Evolutionary conservation across 1,140 invertebrate genomes (phyloP), one percentile per base, ranked within the genome.

Genomic region (Heliothis subflexa): DNA sequence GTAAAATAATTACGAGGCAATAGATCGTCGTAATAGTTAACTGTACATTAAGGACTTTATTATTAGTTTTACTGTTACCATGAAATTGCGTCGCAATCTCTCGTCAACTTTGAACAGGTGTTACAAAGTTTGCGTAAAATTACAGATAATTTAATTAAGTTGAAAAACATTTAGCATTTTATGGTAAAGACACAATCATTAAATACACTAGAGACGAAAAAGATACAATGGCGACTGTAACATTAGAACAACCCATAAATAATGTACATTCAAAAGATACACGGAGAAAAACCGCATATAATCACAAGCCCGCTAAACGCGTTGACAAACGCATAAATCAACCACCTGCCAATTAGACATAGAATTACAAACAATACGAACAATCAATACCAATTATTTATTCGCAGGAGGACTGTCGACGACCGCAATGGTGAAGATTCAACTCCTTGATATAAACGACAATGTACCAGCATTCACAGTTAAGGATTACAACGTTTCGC

Each of bases 381-480:
- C 92, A 93, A 93, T 93, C 91, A 92, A 79, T 81, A 93, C 91
- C 91, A 93, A 93, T 93, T 93, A 89, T 94, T 92, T 95, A 86
- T 92, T 95, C 96, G 76, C 96, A 99, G 98, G 98, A 87, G 98
- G 98, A 33, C 95, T 99, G 59, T 98, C 98, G 83, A 98, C 98
- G 66, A 98, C 97, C 21, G 97, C 98, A 9, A 98, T 98, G 94
- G 97, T 99, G 4, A 98, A 98, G 88, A 97, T 99, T 68, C 97
- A 98, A 93, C 95, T 99, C 55, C 96, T 97, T 18, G 98, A 99
- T 94, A 97, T 99, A 59, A 99, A 99, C 94, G 98, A 99, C 95
- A 99, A 99, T 94, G 95, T 96, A 3, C 99, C 98, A 0, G 96
- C 97, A 25, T 99, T 99, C 95, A 97, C 97, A 86, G 97, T 98